Percentiles rank a stretch among this genome's conserved stretches.
phyloP scores from a whole-genome alignment of 2,113 vertebrate genomes.

The Hemibagrus wyckioides region DNA sequence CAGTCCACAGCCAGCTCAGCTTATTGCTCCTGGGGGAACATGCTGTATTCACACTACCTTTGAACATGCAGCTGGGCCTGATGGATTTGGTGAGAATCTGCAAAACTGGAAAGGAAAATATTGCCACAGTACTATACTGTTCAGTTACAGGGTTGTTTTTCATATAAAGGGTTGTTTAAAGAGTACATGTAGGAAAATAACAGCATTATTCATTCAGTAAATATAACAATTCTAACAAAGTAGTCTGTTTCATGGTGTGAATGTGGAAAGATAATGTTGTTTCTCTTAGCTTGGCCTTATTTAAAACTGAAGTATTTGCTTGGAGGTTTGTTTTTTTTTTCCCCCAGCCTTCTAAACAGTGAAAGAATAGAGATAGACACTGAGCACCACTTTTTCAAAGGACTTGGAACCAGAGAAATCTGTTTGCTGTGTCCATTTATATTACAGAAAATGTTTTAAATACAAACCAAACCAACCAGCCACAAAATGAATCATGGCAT shows the following conservation, averaged over 20 bases:
- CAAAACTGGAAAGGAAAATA: conserved; percentile 52
- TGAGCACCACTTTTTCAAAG: not conserved
- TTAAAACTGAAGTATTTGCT: not conserved
- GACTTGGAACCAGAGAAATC: not conserved
- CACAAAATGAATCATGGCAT: not conserved
- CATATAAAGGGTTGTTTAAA: not conserved
- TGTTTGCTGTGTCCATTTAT: not conserved
- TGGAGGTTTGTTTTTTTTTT: not conserved
- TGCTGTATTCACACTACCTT: conserved; percentile 63
- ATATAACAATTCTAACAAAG: not conserved
- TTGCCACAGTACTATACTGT: not conserved
- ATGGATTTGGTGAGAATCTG: conserved; percentile 47
- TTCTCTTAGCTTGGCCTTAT: not conserved
- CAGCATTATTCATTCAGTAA: not conserved
- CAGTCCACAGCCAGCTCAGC: conserved; percentile 59
- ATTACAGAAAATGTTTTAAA: not conserved
- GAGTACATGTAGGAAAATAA: not conserved
- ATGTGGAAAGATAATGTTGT: not conserved
- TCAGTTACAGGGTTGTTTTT: not conserved
- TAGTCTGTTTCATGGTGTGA: not conserved
- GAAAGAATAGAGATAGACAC: not conserved
- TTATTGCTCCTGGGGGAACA: conserved; percentile 62
- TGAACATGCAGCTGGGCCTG: conserved; percentile 57
- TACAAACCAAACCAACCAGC: not conserved
- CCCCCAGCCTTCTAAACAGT: not conserved